phyloP scores from a whole-genome alignment of 2,888 invertebrate species.

The Ischnura elegans region DNA sequence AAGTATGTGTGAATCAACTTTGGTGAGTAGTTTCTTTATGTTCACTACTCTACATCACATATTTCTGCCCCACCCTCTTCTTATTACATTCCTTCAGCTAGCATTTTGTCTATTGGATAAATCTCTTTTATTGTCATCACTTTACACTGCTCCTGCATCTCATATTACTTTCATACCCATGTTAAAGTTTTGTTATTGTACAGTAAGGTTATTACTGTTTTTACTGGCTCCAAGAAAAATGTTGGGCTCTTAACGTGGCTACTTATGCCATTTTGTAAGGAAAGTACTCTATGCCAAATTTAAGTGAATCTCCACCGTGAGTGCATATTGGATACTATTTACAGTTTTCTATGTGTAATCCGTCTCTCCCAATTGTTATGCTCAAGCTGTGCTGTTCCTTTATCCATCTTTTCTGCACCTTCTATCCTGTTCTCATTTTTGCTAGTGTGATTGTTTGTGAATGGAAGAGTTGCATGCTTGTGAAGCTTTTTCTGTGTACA shows the following conservation, averaged over 20 bases:
- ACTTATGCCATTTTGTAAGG: not conserved
- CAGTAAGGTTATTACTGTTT: conserved; percentile 47
- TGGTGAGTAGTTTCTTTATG: conserved; percentile 41
- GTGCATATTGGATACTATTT: conserved; percentile 32
- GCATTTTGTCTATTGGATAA: conserved; percentile 12
- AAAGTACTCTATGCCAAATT: conserved; percentile 3
- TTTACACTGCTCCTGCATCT: conserved; percentile 37
- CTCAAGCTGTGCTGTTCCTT: conserved; percentile 53
- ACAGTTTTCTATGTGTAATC: conserved; percentile 4
- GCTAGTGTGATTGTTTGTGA: conserved; percentile 53
- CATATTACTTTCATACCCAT: conserved; percentile 32
- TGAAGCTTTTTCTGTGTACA: conserved; percentile 57
- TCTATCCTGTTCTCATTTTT: conserved; percentile 58
- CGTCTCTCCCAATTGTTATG: conserved; percentile 47
- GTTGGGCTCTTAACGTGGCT: conserved; percentile 15
- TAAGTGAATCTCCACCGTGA: not conserved
- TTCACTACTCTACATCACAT: conserved; percentile 45
- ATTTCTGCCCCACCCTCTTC: conserved; percentile 63
- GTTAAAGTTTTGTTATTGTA: conserved; percentile 63
- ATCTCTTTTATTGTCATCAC: conserved; percentile 51
- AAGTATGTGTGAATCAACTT: conserved; percentile 44
- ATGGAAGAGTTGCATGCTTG: conserved; percentile 56
- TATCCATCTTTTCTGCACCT: conserved; percentile 45
- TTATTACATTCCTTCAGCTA: conserved; percentile 52
- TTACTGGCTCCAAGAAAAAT: not conserved